Percentiles rank a stretch among this genome's conserved stretches.
Conservation (phyloP, 1,140 invertebrate species). For the Ephestia elutella region DNA sequence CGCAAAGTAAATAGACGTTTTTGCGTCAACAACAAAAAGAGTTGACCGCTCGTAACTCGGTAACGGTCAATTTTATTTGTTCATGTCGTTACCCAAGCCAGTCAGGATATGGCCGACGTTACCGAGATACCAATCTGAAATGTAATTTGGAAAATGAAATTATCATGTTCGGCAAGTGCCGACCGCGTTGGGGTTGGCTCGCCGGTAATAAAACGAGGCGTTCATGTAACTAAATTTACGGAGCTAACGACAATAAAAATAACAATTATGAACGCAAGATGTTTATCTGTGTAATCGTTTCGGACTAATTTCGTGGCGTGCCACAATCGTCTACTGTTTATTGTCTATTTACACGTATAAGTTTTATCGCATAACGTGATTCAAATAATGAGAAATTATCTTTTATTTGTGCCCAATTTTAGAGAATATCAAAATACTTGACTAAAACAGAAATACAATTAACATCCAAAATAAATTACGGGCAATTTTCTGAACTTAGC, state of each 20-base stretch:
- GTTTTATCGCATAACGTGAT: constrained; percentile 9
- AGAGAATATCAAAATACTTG: background rate
- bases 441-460: background rate
- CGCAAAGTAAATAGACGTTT: constrained; percentile 43
- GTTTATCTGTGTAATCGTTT: constrained; percentile 48
- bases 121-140: constrained; percentile 30
- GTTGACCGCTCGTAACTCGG: constrained; percentile 29
- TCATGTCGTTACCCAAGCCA: constrained; percentile 12
- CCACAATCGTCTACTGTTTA: constrained; percentile 22
- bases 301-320: constrained; percentile 29
- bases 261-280: constrained; percentile 36
- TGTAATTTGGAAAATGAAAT: constrained; percentile 41
- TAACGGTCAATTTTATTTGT: constrained; percentile 33
- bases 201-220: constrained; percentile 26
- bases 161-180: constrained; percentile 23
- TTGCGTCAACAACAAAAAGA: constrained; percentile 23
- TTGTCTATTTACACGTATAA: constrained; percentile 31
- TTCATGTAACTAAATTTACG: constrained; percentile 36
- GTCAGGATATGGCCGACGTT: constrained; percentile 17
- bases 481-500: background rate
- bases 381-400: constrained; percentile 2
- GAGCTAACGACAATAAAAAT: constrained; percentile 40
- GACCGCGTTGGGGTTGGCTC: constrained; percentile 21
- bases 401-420: constrained; percentile 5
- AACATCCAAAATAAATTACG: background rate